Conservation (phyloP, 1,140 invertebrate species). For the Philaenus spumarius region DNA sequence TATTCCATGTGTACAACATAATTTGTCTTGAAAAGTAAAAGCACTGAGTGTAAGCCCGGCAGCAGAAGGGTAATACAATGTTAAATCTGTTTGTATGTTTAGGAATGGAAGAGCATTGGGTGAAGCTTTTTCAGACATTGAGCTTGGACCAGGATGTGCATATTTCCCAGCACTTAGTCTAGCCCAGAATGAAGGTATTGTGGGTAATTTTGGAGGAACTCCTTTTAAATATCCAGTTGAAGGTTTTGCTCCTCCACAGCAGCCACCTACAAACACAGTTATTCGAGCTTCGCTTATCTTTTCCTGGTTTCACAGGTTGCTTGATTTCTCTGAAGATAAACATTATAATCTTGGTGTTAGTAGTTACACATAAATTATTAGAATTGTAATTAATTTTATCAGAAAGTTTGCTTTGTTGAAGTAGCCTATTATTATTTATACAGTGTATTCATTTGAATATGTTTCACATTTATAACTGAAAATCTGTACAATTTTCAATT, state of each 20-base stretch:
- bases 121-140: conserved; percentile 62
- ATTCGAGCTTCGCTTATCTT: conserved; percentile 49
- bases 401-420: no score
- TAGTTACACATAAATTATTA: no score
- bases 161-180: conserved; percentile 75
- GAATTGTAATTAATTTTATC: no score
- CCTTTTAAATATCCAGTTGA: conserved; percentile 63
- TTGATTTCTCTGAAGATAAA: conserved; percentile 21
- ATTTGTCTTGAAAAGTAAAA: no score
- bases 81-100: conserved; percentile 17
- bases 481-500: no score
- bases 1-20: no score
- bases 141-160: conserved; percentile 59
- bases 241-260: conserved; percentile 60
- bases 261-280: conserved; percentile 40
- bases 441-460: no score
- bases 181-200: conserved; percentile 63
- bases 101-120: conserved; percentile 72
- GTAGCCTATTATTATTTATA: no score
- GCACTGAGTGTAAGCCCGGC: no score
- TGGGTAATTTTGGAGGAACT: conserved; percentile 71
- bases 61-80: no score
- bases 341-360: neutral
- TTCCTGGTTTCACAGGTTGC: conserved; percentile 49
- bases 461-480: no score